A percentile compares a stretch with the other conserved stretches of the same genome.
Evolutionary conservation across 2,797 vertebrate genomes (phyloP).

Genomic region (Arrhamphus sclerolepis): DNA sequence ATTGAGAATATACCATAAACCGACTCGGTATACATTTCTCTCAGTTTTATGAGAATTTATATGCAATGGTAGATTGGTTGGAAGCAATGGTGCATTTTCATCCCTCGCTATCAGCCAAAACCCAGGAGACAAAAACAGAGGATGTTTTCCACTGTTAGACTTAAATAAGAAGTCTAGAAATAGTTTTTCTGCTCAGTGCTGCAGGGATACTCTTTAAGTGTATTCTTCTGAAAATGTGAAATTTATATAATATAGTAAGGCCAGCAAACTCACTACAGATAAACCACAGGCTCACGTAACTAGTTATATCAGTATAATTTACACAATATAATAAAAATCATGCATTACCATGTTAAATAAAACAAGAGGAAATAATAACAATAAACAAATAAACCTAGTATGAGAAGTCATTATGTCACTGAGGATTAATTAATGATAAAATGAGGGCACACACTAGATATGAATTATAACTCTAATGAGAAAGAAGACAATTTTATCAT

Average conservation of each 20-base stretch:
- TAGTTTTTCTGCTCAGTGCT: constrained; percentile 31
- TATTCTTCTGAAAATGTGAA: constrained; percentile 18
- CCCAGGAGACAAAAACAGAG: constrained; percentile 55
- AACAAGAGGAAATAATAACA: constrained; percentile 8
- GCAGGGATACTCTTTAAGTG: constrained; percentile 33
- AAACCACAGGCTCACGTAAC: constrained; percentile 9
- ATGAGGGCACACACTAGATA: constrained; percentile 72
- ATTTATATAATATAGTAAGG: constrained; percentile 16
- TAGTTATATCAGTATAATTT: constrained; percentile 21
- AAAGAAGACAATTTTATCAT: constrained; percentile 73
- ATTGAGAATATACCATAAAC: constrained; percentile 60
- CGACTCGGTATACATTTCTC: constrained; percentile 44
- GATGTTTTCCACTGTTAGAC: constrained; percentile 46
- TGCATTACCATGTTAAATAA: constrained; percentile 5
- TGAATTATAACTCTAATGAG: constrained; percentile 76
- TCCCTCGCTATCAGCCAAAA: constrained; percentile 36
- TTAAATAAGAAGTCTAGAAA: constrained; percentile 58
- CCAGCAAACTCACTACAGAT: constrained; percentile 3
- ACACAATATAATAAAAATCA: constrained; percentile 1
- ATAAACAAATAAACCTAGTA: constrained; percentile 20
- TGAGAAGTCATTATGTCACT: constrained; percentile 74
- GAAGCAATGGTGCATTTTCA: constrained; percentile 52
- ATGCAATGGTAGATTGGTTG: constrained; percentile 46
- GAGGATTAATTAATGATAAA: constrained; percentile 77
- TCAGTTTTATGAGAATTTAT: constrained; percentile 47